Base-by-base conservation (phyloP, 30 jellyfish, hydroid and myxozoan genomes). In the Aurelia sp. region DNA sequence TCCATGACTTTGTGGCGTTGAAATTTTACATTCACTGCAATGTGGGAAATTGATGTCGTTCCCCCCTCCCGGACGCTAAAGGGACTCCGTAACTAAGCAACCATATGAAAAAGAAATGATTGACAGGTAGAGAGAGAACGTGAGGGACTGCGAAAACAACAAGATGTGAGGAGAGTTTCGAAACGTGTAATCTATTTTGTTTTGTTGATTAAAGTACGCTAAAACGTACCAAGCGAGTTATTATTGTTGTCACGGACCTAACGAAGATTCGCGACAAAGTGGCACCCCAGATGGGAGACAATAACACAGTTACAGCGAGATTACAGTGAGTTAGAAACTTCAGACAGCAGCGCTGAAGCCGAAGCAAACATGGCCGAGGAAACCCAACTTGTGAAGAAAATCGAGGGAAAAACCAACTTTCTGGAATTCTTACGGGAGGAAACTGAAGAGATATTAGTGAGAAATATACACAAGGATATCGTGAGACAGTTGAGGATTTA, bases 31-130 rank as follows among this genome's bases (percentile, higher is more conserved):
- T n/a, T n/a, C n/a, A n/a, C n/a, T n/a, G n/a, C n/a, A n/a, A n/a
- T 68, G 79, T 68, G 79, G 79, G 79, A 68, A 68, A 68, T 68
- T 68, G 59, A 68, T 68, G 59, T 68, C 79, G 59, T 68, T 31
- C 79, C 79, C 79, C 79, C 79, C 67, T 68, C 79, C 53, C 60
- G 79, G 79, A 68, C 79, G n/a, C 60, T 68, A 68, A 68, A 68
- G 19, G 58, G 79, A 68, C 79, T 23, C 79, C 79, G 79, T 68
- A 68, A 68, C 79, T 23, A 20, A 68, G 79, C 60, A 68, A 68
- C 79, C 60, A 68, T 68, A 63, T 68, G 59, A 22, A 8, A 11
- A 59, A 31, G 0, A 66, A 6, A 66, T 68, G 79, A 68, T 68
- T 68, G 79, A 68, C 79, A 68, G 79, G 60, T 20, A 23, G 27